Conservation (phyloP, 2,113 vertebrate genomes). For the Esox niger region DNA sequence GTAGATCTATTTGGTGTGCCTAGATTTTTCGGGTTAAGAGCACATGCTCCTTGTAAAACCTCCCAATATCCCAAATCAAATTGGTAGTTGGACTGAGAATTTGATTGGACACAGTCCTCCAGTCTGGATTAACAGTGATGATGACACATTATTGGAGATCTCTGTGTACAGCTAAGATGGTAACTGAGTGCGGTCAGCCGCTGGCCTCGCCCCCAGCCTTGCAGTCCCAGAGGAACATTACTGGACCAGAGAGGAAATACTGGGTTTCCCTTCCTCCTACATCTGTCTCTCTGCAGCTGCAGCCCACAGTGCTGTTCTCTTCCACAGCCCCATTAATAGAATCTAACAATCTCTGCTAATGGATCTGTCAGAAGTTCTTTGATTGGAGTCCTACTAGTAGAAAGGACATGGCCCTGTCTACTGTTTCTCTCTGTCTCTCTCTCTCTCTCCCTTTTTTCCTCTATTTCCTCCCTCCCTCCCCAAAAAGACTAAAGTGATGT, state of each 20-base stretch:
- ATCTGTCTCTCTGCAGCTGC: conserved; percentile 51
- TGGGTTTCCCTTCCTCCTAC: neutral
- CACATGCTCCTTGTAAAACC: no score
- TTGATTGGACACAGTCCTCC: neutral
- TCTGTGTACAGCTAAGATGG: no score
- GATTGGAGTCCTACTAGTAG: conserved; percentile 37
- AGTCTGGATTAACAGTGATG: no score
- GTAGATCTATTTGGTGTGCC: no score
- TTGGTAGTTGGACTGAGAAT: no score
- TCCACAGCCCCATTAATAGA: conserved; percentile 58
- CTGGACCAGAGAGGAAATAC: no score
- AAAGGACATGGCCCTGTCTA: conserved; percentile 42
- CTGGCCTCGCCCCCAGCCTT: no score
- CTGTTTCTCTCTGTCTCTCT: neutral
- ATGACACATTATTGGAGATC: neutral
- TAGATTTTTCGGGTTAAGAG: no score
- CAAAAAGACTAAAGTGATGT: conserved; percentile 25
- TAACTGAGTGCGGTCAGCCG: no score
- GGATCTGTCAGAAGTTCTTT: conserved; percentile 64
- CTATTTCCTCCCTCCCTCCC: no score
- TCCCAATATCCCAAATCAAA: neutral
- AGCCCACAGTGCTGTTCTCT: conserved; percentile 58
- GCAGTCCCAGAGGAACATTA: no score
- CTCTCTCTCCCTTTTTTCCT: neutral
- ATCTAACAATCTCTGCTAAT: conserved; percentile 59